These are phyloP conservation scores for Cyphomyrus discorhynchus DNA, from an alignment of 2,113 vertebrate species.

Conservation along the genomic window DNA sequence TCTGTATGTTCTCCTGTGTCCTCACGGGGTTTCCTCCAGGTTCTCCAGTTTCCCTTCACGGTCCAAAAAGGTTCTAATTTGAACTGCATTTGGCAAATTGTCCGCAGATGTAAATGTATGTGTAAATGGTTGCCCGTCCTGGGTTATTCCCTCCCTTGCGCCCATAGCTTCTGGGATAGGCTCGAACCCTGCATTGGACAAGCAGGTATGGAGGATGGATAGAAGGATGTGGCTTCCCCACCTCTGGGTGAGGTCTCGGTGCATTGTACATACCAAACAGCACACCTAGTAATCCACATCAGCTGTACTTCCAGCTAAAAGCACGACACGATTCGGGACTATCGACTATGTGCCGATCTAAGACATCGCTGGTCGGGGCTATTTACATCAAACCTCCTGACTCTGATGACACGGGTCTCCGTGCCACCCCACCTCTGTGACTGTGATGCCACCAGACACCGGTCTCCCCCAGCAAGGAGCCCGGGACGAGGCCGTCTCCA, in stretches of 20 bases:
- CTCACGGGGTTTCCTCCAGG: not conserved
- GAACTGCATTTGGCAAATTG: not conserved
- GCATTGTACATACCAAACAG: not conserved
- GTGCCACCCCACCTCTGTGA: not conserved
- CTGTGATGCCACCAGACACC: not conserved
- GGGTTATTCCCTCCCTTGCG: not conserved
- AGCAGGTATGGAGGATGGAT: not conserved
- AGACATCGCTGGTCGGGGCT: not conserved
- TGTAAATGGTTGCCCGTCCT: not conserved
- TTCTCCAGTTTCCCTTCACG: not conserved
- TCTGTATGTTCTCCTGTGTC: not conserved
- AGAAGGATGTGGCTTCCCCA: not conserved
- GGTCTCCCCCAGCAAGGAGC: not conserved
- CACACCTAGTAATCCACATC: not conserved
- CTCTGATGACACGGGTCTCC: not conserved
- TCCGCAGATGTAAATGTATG: not conserved
- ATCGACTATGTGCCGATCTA: not conserved
- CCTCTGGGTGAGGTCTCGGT: not conserved
- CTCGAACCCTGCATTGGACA: not conserved
- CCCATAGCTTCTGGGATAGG: not conserved
- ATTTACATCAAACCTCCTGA: not conserved
- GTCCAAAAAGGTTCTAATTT: not conserved
- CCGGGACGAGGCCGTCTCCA: not conserved
- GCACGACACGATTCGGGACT: not conserved
- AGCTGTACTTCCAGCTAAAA: not conserved